These are phyloP conservation scores for Drosophila cracens DNA, from an alignment of 2,888 invertebrate species.

Conservation along the genomic window DNA sequence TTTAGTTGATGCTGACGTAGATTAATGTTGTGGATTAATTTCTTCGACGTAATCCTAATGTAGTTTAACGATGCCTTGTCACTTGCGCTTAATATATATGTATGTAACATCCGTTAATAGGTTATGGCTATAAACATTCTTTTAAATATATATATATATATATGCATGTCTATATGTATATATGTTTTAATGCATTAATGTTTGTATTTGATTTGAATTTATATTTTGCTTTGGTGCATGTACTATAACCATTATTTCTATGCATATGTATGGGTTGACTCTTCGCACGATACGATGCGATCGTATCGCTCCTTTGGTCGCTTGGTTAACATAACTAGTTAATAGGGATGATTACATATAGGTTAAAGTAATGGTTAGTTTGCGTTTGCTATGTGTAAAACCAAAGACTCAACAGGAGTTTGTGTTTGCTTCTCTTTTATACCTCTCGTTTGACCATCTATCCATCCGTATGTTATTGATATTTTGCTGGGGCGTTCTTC, in stretches of 20 bases:
- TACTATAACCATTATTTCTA: constrained; percentile 64
- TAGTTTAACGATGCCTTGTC: constrained; percentile 52
- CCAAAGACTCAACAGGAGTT: constrained; percentile 36
- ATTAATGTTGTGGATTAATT: constrained; percentile 14
- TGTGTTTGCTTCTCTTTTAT: constrained; percentile 7
- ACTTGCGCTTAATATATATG: constrained; percentile 54
- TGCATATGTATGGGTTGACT: constrained; percentile 72
- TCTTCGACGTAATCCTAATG: constrained; percentile 38
- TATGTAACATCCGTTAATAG: constrained; percentile 52
- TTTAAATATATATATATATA: constrained; percentile 35
- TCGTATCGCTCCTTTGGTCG: constrained; percentile 46
- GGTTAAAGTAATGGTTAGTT: constrained; percentile 28
- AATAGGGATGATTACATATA: constrained; percentile 22
- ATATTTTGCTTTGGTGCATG: constrained; percentile 26
- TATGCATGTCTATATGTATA: constrained; percentile 30
- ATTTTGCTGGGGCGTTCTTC: constrained; percentile 23
- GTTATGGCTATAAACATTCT: constrained; percentile 58
- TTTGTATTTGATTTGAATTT: constrained; percentile 32
- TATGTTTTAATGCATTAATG: constrained; percentile 35
- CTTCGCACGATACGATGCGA: constrained; percentile 38
- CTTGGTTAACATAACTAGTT: constrained; percentile 40
- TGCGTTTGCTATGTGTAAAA: constrained; percentile 13
- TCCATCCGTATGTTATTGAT: constrained; percentile 17
- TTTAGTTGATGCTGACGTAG: constrained; percentile 4
- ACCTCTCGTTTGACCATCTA: constrained; percentile 6